Conservation (phyloP, 2,797 vertebrate species). For the Carduelis carduelis region DNA sequence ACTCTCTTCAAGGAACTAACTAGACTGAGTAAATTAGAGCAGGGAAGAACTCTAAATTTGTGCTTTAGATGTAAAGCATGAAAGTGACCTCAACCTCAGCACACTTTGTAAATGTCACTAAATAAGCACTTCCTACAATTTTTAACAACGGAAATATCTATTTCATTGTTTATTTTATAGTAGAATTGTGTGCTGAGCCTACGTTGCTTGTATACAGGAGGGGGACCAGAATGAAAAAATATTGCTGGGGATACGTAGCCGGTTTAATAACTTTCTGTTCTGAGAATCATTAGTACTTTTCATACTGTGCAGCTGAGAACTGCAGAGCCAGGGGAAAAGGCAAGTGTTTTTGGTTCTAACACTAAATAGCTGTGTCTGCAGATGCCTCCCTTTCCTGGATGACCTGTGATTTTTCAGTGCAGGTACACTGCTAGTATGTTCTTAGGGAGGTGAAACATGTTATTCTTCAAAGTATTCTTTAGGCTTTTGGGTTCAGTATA, state of each 20-base stretch:
- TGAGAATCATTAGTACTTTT: not conserved
- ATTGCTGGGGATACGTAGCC: not conserved
- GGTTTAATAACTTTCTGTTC: not conserved
- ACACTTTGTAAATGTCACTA: not conserved
- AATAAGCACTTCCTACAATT: not conserved
- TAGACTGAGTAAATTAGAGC: not conserved
- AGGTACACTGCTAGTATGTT: too few species aligned
- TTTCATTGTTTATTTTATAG: not conserved
- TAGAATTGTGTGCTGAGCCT: not conserved
- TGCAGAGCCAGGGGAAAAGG: not conserved
- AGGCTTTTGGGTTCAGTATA: not conserved
- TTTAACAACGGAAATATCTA: not conserved
- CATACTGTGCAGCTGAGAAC: not conserved
- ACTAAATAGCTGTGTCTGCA: not conserved
- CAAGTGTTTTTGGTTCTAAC: not conserved
- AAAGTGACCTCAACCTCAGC: not conserved
- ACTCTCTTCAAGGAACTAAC: not conserved
- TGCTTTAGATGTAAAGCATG: not conserved
- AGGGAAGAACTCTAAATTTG: not conserved
- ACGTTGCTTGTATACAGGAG: not conserved
- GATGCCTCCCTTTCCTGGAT: not conserved
- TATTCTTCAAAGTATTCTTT: not conserved
- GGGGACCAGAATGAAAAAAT: not conserved
- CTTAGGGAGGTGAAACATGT: not conserved
- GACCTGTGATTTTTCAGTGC: not conserved